phyloP scores from a whole-genome alignment of 2,888 invertebrate species.

The Ochropleura leucogaster region DNA sequence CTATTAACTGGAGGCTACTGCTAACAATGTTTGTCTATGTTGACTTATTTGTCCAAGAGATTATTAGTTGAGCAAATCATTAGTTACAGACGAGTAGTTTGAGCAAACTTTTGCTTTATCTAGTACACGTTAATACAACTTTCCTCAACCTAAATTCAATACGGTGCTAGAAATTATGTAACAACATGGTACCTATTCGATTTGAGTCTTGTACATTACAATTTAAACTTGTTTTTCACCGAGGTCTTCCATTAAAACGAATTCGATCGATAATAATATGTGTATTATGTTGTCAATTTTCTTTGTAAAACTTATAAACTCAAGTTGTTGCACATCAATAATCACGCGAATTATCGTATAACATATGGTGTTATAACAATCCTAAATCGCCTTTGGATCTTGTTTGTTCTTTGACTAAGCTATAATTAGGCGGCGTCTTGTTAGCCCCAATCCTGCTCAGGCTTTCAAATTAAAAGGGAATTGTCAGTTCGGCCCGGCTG shows the following conservation, averaged over 20 bases:
- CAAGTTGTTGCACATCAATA: conserved; percentile 32
- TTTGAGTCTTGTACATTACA: conserved; percentile 33
- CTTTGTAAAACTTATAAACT: conserved; percentile 25
- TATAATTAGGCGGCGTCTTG: conserved; percentile 89
- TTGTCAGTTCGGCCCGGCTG: conserved; percentile 79
- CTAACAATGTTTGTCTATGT: conserved; percentile 39
- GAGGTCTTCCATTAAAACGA: not conserved
- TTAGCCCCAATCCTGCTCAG: conserved; percentile 85
- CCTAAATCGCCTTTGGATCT: conserved; percentile 77
- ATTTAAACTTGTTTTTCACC: not conserved
- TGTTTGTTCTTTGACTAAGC: conserved; percentile 86
- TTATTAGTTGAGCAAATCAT: conserved; percentile 52
- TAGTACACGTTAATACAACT: conserved; percentile 35
- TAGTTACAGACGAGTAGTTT: conserved; percentile 38
- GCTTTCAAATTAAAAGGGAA: conserved; percentile 88
- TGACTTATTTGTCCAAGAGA: conserved; percentile 41
- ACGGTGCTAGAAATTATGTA: conserved; percentile 29
- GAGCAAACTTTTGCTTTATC: conserved; percentile 41
- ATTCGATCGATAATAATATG: conserved; percentile 15
- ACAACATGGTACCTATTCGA: conserved; percentile 17
- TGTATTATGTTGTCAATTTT: conserved; percentile 27
- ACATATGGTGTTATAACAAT: conserved; percentile 84
- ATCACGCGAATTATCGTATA: conserved; percentile 63
- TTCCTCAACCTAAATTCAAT: conserved; percentile 38
- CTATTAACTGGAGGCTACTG: conserved; percentile 29